Evolutionary conservation across 1,140 invertebrate genomes (phyloP).

Genomic region (Eumaeus atala): DNA sequence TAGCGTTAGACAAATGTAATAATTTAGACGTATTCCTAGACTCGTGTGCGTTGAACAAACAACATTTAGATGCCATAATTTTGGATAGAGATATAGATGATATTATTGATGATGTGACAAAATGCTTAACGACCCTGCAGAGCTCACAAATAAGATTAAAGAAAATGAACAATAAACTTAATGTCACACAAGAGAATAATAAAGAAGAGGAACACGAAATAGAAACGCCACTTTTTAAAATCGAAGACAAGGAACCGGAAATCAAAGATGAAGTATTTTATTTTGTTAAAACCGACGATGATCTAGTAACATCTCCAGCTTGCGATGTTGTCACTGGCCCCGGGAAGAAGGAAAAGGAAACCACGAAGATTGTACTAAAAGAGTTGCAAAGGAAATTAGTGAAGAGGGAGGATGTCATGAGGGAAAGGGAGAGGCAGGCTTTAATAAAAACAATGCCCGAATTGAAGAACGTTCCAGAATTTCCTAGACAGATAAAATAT

Average conservation of each 20-base stretch:
- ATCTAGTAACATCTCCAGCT: conserved; percentile 25
- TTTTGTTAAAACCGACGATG: conserved; percentile 63
- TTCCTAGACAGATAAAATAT: conserved; percentile 59
- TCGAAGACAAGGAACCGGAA: conserved; percentile 49
- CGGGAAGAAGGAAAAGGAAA: conserved; percentile 50
- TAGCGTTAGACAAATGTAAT: conserved; percentile 48
- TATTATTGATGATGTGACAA: conserved; percentile 48
- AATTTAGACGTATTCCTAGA: conserved; percentile 57
- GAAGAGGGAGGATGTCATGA: conserved; percentile 66
- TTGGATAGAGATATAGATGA: conserved; percentile 56
- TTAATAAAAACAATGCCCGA: conserved; percentile 67
- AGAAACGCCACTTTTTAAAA: conserved; percentile 36
- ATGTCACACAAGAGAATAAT: conserved; percentile 16
- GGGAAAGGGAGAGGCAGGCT: conserved; percentile 63
- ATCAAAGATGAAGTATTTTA: conserved; percentile 63
- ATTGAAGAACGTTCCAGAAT: conserved; percentile 56
- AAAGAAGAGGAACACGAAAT: conserved; percentile 30
- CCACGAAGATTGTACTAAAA: conserved; percentile 48
- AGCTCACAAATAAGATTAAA: conserved; percentile 54
- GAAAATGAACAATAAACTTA: conserved; percentile 47
- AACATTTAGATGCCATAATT: conserved; percentile 43
- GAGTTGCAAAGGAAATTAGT: conserved; percentile 63
- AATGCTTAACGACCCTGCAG: conserved; percentile 45
- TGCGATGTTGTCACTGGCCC: conserved; percentile 53
- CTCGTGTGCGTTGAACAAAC: conserved; percentile 50